phyloP scores from a whole-genome alignment of 2,888 invertebrate species.

The Venusia cambrica region DNA sequence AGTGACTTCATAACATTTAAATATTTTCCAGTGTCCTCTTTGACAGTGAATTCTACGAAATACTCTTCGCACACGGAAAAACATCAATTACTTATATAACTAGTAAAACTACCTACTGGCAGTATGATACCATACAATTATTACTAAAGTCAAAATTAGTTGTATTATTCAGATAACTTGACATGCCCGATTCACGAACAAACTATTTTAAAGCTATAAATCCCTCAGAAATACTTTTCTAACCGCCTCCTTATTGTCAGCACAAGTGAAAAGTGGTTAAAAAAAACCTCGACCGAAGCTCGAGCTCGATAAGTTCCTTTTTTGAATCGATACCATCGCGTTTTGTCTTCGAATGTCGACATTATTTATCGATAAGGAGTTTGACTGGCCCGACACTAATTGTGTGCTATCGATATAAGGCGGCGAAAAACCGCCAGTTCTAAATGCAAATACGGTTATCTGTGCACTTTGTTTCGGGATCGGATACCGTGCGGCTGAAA shows the following conservation, averaged over 20 bases:
- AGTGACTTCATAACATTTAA: constrained; percentile 11
- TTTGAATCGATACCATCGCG: constrained; percentile 72
- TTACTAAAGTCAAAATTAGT: too few species aligned
- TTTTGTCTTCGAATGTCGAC: constrained; percentile 68
- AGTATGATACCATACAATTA: too few species aligned
- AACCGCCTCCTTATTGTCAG: constrained; percentile 22
- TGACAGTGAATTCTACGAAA: constrained; percentile 7
- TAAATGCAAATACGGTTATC: constrained; percentile 52
- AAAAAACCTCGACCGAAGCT: constrained; percentile 25
- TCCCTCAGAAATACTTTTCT: constrained; percentile 9
- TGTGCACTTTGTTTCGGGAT: constrained; percentile 27
- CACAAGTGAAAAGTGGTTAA: constrained; percentile 23
- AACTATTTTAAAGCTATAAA: too few species aligned
- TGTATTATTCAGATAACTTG: too few species aligned
- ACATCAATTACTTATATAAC: constrained; percentile 1
- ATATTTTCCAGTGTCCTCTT: constrained; percentile 5
- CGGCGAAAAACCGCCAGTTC: constrained; percentile 47
- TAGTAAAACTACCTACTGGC: too few species aligned
- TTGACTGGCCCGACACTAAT: constrained; percentile 69
- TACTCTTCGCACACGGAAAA: constrained; percentile 5
- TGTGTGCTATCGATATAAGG: constrained; percentile 58
- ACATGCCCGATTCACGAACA: too few species aligned
- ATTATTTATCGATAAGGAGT: constrained; percentile 61
- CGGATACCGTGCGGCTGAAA: constrained; percentile 11
- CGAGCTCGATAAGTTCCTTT: too few species aligned